phyloP scores from a whole-genome alignment of 2,888 invertebrate species.

The Lumbricus terrestris region DNA sequence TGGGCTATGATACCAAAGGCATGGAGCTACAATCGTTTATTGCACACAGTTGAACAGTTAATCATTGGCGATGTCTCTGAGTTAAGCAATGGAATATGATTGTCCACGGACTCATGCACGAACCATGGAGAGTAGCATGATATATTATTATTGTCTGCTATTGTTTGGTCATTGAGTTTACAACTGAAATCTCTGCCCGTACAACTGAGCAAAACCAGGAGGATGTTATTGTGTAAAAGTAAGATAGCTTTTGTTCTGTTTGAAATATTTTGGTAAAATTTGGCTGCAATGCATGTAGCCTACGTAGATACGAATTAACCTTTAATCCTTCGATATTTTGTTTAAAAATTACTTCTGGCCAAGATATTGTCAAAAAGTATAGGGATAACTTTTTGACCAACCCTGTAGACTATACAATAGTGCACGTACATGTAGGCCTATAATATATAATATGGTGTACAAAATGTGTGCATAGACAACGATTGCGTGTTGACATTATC shows the following conservation, averaged over 20 bases:
- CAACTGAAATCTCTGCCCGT: not conserved
- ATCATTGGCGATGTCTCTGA: not conserved
- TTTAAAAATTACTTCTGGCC: too few relatives aligned
- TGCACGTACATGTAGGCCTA: not conserved
- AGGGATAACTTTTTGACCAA: too few relatives aligned
- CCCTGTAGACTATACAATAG: too few relatives aligned
- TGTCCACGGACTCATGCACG: not conserved
- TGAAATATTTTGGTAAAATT: too few relatives aligned
- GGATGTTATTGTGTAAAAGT: not conserved
- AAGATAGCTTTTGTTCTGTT: too few relatives aligned
- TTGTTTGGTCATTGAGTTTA: not conserved
- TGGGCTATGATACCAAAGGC: not conserved
- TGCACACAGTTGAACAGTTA: not conserved
- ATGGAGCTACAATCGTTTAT: not conserved
- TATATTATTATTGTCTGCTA: not conserved
- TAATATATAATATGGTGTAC: too few relatives aligned
- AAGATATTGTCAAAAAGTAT: too few relatives aligned
- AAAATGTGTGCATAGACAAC: too few relatives aligned
- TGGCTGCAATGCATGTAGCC: too few relatives aligned
- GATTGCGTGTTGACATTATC: too few relatives aligned
- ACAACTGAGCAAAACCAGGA: not conserved
- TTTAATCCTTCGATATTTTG: too few relatives aligned
- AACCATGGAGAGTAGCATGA: not conserved
- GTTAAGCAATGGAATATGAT: not conserved
- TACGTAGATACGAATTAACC: too few relatives aligned